Base-by-base conservation (phyloP, 1,140 invertebrate species). In the Sitophilus oryzae region DNA sequence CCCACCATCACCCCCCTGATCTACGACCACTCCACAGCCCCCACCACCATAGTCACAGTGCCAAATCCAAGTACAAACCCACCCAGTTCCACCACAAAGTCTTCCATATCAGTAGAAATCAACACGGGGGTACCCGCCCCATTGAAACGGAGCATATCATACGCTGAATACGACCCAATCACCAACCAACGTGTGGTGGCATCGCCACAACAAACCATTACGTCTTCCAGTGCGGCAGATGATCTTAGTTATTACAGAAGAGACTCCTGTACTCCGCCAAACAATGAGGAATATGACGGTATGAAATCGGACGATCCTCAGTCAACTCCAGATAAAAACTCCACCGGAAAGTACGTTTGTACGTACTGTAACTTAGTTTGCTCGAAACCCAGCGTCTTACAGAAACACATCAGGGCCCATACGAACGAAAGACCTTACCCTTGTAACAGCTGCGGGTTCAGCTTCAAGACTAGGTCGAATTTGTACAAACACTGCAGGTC, bases 401-500 rank as follows among this genome's bases (percentile, higher is more conserved):
- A 93, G 69, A 96, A 96, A 76, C 92, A 96, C 76, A 89, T 94
- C 65, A 81, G 91, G 62, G 82, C 90, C 54, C 89, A 95, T 74
- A 88, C 91, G n/a, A 93, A 93, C 67, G 91, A 95, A 71, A 79
- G 92, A 43, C 91, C 91, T 16, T 96, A 85, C 76, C 91, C 91
- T 10, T 96, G 92, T 74, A 74, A 79, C 41, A 83, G 84, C 18
- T 96, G 92, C 71, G 90, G 89, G 45, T 90, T 94, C 71, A 87
- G 89, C 48, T 95, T 95, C 74, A 96, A 96, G 73, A 96, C 92
- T 1, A 91, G 91, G 68, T 93, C 90, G 61, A 96, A 96, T 71
- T 77, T 94, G 50, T 93, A 93, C 70, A 96, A 95, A 71, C 92
- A 96, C 69, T 85, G 87, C 64, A 79, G 85, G 41, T 74, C 91